Percentiles rank a stretch among this genome's conserved stretches.
These are phyloP conservation scores for Corydoras sp. DNA, from an alignment of 2,113 vertebrate species.

Conservation along the genomic window DNA sequence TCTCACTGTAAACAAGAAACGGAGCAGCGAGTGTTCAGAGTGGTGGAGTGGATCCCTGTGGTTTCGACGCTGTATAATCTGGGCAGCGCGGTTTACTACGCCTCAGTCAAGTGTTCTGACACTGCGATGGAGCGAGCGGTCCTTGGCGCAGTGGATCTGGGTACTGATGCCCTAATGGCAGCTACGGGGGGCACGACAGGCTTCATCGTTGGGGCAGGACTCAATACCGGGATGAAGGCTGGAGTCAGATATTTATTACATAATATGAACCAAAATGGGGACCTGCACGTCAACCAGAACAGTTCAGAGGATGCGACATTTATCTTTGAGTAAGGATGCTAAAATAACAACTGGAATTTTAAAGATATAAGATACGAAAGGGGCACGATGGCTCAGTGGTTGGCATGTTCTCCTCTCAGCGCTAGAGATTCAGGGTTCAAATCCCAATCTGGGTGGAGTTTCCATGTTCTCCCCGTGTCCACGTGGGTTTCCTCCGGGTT, in stretches of 20 bases:
- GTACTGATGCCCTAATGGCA: conserved; percentile 71
- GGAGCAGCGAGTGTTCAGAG: conserved; percentile 62
- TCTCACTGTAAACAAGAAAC: conserved; percentile 57
- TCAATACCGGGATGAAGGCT: conserved; percentile 72
- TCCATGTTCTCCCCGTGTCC: too few species aligned
- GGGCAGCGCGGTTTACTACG: conserved; percentile 82
- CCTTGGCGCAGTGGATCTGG: conserved; percentile 71
- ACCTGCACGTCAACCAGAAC: conserved; percentile 64
- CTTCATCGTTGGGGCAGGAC: conserved; percentile 57
- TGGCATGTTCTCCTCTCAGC: too few species aligned
- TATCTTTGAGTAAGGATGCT: conserved; percentile 43
- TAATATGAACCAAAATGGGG: conserved; percentile 60
- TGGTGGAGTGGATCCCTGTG: conserved; percentile 70
- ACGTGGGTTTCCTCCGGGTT: too few species aligned
- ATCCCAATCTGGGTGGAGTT: too few species aligned
- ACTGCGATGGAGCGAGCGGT: conserved; percentile 72
- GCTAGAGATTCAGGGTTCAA: too few species aligned
- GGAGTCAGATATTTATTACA: conserved; percentile 66
- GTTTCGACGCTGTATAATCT: conserved; percentile 79
- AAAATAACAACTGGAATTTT: background rate
- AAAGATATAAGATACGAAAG: too few species aligned
- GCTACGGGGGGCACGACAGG: conserved; percentile 55
- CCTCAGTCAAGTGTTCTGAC: conserved; percentile 68
- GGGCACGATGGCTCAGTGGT: too few species aligned
- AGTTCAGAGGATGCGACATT: conserved; percentile 54